These are phyloP conservation scores for Urechis unicinctus DNA, from an alignment of 2,888 invertebrate genomes.

Conservation along the genomic window DNA sequence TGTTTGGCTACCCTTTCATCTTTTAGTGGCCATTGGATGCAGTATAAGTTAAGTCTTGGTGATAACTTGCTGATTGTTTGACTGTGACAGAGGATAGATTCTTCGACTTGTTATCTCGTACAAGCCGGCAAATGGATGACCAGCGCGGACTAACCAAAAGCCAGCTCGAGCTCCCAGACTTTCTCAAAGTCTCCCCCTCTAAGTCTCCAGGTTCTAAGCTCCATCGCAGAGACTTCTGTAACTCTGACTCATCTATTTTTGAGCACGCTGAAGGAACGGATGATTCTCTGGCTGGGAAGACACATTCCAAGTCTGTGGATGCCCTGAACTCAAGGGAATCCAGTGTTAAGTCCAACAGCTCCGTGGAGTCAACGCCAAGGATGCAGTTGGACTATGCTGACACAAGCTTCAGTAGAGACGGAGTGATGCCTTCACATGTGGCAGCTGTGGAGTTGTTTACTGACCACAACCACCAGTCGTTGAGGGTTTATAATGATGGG, in stretches of 20 bases:
- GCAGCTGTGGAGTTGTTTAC: constrained; percentile 42
- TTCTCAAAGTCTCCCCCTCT: neutral
- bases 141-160: constrained; percentile 1
- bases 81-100: constrained; percentile 1
- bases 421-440: constrained; percentile 34
- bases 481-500: too few species aligned
- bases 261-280: too few species aligned
- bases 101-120: neutral
- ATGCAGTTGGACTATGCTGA: too few species aligned
- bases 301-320: neutral
- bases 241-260: too few species aligned
- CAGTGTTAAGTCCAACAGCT: neutral
- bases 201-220: too few species aligned
- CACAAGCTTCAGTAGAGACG: constrained; percentile 38
- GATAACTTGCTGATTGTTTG: too few species aligned
- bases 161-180: constrained; percentile 1
- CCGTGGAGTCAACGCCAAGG: too few species aligned
- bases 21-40: too few species aligned
- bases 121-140: constrained; percentile 3
- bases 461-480: neutral
- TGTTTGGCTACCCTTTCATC: too few species aligned
- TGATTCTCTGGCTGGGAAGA: too few species aligned
- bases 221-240: too few species aligned
- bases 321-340: neutral
- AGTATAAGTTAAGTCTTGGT: too few species aligned